Percentiles rank a stretch among this genome's conserved stretches.
phyloP scores from a whole-genome alignment of 1,140 invertebrate species.

The Melanaphis sacchari region DNA sequence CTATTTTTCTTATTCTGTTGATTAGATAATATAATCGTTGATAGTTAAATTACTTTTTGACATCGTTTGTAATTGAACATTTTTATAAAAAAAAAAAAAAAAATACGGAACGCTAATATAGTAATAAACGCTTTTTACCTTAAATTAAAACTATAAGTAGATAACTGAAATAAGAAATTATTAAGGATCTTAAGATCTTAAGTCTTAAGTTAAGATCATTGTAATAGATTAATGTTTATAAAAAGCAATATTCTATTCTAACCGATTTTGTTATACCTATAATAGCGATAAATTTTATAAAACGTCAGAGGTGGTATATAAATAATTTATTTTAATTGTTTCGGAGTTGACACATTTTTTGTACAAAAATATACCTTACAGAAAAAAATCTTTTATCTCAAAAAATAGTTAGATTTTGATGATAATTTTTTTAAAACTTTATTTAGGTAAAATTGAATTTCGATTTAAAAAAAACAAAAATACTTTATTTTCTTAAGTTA shows the following conservation, averaged over 20 bases:
- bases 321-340: not conserved
- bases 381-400: not conserved
- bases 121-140: not conserved
- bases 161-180: not conserved
- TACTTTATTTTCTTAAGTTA: not conserved
- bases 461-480: no score
- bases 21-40: not conserved
- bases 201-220: not conserved
- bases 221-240: not conserved
- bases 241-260: not conserved
- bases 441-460: not conserved
- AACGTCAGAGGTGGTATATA: not conserved
- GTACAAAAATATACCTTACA: not conserved
- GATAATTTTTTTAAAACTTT: not conserved
- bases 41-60: no score
- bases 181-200: no score
- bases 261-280: not conserved
- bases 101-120: no score
- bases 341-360: not conserved
- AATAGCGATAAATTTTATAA: not conserved
- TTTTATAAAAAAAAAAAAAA: no score
- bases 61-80: no score
- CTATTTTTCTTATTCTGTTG: not conserved
- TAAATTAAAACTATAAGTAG: not conserved
- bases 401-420: not conserved